A percentile compares a stretch with the other conserved stretches of the same genome.
Conservation (phyloP, 2,113 vertebrate species). For the Hippopotamus amphibius region DNA sequence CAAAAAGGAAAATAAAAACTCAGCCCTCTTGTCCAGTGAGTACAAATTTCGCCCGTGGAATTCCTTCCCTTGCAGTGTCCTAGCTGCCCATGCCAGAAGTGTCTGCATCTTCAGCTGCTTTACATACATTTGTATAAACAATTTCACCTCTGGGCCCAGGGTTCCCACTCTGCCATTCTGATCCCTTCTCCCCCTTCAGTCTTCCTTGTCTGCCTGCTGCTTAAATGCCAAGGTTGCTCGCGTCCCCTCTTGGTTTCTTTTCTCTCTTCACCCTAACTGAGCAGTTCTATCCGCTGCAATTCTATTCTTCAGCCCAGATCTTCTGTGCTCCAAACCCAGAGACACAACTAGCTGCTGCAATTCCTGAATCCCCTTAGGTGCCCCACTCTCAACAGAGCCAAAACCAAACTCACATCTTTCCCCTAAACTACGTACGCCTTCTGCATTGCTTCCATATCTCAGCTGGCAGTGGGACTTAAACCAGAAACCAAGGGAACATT, state of each 20-base stretch:
- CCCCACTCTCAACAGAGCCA: background rate
- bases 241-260: background rate
- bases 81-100: background rate
- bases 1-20: slow-evolving; percentile 29
- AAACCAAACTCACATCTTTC: background rate
- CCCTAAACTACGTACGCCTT: background rate
- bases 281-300: background rate
- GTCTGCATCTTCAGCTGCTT: background rate
- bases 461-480: background rate
- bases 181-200: background rate
- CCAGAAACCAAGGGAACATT: background rate
- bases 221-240: background rate
- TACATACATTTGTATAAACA: background rate
- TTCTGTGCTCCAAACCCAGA: background rate
- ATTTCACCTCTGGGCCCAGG: background rate
- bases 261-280: background rate
- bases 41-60: background rate
- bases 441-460: background rate
- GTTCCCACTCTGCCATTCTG: background rate
- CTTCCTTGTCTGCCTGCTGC: background rate
- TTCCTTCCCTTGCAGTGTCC: background rate
- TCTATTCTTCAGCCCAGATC: background rate
- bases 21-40: background rate
- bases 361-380: background rate
- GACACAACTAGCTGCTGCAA: background rate